phyloP scores from a whole-genome alignment of 2,113 vertebrate species.

The Ursus arctos region DNA sequence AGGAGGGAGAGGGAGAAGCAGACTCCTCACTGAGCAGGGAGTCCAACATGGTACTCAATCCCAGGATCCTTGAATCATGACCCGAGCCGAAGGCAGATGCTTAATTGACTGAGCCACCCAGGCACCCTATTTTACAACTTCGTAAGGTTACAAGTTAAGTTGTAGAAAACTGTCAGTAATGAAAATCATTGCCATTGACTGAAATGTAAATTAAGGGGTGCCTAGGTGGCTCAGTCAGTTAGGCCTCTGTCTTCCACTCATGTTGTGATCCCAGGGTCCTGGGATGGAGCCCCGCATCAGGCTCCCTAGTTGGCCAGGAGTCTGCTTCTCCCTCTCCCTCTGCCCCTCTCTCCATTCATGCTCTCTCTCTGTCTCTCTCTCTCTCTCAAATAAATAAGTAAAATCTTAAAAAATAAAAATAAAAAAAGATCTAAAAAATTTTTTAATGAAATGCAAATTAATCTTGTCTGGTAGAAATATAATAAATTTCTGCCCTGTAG shows the following conservation, averaged over 20 bases:
- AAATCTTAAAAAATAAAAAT: not conserved
- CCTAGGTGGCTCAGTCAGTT: not conserved
- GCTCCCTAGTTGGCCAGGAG: not conserved
- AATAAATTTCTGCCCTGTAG: not conserved
- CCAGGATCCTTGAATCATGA: too few species aligned
- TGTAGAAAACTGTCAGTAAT: slow-evolving; percentile 19
- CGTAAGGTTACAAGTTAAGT: not conserved
- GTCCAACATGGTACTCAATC: too few species aligned
- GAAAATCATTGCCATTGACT: slow-evolving; percentile 38
- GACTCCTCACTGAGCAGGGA: too few species aligned
- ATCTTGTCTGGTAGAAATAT: not conserved
- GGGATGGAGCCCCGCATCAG: not conserved
- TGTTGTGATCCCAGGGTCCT: not conserved
- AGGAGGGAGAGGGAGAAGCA: too few species aligned
- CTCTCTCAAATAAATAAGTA: not conserved
- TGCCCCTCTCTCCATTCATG: not conserved
- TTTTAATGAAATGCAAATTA: not conserved
- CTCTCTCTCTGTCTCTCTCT: not conserved
- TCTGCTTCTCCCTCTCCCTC: not conserved
- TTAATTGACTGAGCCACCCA: too few species aligned
- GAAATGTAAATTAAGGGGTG: not conserved
- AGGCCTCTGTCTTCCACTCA: not conserved
- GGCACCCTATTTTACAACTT: not conserved
- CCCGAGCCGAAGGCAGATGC: too few species aligned
- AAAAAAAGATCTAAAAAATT: not conserved